Conservation (phyloP, 2,797 vertebrate genomes). For the Scleropages formosus region DNA sequence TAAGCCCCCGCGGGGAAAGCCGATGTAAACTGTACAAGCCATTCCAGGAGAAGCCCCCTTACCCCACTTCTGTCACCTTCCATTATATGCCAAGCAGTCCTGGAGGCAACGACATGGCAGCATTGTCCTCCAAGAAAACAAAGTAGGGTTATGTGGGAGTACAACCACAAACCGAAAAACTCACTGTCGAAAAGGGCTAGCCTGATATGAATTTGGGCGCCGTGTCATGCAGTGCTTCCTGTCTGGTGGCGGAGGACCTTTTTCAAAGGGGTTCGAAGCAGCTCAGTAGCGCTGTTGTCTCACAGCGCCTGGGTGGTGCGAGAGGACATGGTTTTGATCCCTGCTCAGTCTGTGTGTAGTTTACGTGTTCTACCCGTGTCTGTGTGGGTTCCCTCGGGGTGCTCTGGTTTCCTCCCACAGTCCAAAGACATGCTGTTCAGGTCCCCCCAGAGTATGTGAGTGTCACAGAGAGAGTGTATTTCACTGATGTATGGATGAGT, state of each 20-base stretch:
- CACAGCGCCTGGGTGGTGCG: no score
- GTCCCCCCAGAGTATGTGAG: no score
- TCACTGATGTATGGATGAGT: no score
- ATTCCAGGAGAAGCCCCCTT: background rate
- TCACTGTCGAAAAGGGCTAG: slow-evolving; percentile 38
- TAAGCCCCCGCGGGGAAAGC: slow-evolving; percentile 24
- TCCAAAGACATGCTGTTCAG: no score
- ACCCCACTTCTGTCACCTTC: background rate
- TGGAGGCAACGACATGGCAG: background rate
- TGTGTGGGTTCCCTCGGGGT: no score
- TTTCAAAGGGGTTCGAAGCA: slow-evolving; percentile 27
- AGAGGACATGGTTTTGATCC: no score
- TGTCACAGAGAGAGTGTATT: no score
- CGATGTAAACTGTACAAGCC: slow-evolving; percentile 22
- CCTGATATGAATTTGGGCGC: slow-evolving; percentile 53
- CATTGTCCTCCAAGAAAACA: slow-evolving; percentile 10
- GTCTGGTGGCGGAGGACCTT: slow-evolving; percentile 52
- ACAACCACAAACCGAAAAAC: background rate
- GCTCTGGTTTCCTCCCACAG: no score
- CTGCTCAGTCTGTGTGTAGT: no score
- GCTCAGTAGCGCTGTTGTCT: no score
- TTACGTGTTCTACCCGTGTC: no score
- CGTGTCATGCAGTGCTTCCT: slow-evolving; percentile 55
- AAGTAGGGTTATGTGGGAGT: background rate
- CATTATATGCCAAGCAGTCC: background rate